These are phyloP conservation scores for Elachura formosa DNA, from an alignment of 2,113 vertebrate genomes.

Conservation along the genomic window DNA sequence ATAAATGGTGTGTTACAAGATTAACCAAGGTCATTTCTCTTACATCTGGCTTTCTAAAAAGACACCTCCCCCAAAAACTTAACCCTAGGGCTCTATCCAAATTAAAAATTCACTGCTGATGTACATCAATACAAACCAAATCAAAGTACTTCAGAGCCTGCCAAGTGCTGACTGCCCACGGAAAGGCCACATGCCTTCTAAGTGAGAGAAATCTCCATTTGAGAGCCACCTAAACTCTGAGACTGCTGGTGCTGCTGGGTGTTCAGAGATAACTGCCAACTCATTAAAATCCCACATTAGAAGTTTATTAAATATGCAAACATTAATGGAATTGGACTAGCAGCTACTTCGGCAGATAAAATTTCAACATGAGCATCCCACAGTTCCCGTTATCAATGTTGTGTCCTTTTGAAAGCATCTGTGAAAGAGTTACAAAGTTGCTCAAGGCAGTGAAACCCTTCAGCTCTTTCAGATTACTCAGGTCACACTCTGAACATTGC, in stretches of 20 bases:
- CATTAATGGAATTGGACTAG: constrained; percentile 27
- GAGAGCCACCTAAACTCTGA: neutral
- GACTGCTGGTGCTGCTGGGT: neutral
- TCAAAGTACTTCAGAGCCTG: neutral
- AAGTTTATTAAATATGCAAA: constrained; percentile 47
- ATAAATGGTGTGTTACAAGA: neutral
- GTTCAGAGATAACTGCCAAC: constrained; percentile 29
- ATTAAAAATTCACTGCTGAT: neutral
- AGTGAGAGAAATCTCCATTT: neutral
- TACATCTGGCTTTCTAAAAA: neutral
- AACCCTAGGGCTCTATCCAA: neutral
- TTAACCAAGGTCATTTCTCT: neutral
- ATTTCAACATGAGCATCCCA: neutral
- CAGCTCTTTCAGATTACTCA: neutral
- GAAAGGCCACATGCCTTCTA: neutral
- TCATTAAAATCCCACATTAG: constrained; percentile 37
- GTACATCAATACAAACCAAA: neutral
- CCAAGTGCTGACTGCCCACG: neutral
- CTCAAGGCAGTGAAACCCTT: neutral
- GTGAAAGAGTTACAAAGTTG: neutral
- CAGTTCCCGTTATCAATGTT: neutral
- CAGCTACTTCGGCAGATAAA: constrained; percentile 21
- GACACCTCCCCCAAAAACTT: neutral
- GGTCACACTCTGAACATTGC: neutral
- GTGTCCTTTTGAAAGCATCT: neutral